These are phyloP conservation scores for Aphaenogaster ashmeadi DNA, from an alignment of 1,140 invertebrate species.

Conservation along the genomic window DNA sequence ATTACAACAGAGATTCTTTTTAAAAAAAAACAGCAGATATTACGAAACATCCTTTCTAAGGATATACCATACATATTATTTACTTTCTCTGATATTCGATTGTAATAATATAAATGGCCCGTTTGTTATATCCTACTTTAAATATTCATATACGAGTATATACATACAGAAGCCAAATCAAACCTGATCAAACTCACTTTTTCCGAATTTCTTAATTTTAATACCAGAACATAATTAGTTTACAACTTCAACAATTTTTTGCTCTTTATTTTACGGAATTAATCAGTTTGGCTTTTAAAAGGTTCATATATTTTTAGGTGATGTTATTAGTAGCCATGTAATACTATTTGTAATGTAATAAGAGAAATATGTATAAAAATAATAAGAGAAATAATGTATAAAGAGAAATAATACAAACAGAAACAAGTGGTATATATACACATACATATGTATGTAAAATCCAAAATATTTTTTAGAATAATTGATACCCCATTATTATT, in stretches of 20 bases:
- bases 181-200: neutral
- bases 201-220: neutral
- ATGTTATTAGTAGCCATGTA: neutral
- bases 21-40: neutral
- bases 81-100: neutral
- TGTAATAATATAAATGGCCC: neutral
- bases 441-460: neutral
- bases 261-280: neutral
- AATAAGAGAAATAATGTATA: too few species aligned
- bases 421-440: too few species aligned
- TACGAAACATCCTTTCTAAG: neutral
- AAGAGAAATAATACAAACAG: too few species aligned
- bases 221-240: neutral
- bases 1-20: neutral
- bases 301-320: neutral
- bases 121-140: neutral
- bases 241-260: neutral
- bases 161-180: neutral
- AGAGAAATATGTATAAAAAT: too few species aligned
- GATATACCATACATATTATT: neutral
- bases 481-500: neutral
- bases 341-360: neutral
- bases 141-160: neutral
- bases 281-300: neutral
- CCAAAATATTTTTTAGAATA: neutral